phyloP scores from a whole-genome alignment of 2,113 vertebrate genomes.

The Parotia lawesii region DNA sequence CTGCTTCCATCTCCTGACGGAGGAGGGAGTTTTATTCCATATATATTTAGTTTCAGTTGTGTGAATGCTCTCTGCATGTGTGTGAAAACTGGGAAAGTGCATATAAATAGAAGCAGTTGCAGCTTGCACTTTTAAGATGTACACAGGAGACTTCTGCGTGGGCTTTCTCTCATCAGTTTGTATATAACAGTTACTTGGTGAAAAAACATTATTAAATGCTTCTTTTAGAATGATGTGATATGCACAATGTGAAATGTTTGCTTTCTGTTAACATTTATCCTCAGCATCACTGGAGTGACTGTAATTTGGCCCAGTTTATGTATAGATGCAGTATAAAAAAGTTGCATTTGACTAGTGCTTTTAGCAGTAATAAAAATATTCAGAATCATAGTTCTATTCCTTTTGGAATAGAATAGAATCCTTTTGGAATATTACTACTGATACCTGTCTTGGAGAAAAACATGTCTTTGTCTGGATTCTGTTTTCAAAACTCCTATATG shows the following conservation, averaged over 20 bases:
- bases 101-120: neutral
- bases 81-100: neutral
- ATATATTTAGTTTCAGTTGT: neutral
- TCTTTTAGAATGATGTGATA: neutral
- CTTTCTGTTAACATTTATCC: neutral
- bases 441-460: neutral
- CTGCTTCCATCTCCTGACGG: conserved; percentile 39
- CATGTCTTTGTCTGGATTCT: neutral
- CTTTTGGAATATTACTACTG: neutral
- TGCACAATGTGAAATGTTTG: neutral
- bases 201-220: neutral
- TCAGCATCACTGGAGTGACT: neutral
- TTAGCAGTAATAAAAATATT: neutral
- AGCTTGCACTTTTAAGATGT: neutral
- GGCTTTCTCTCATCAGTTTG: neutral
- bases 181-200: neutral
- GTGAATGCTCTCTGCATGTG: neutral
- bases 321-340: neutral
- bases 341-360: neutral
- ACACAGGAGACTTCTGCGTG: neutral
- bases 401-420: neutral
- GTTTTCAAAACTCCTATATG: neutral
- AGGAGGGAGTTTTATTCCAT: neutral
- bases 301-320: neutral
- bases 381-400: neutral